Evolutionary conservation across 2,797 vertebrate species (phyloP), one percentile per base, ranked within the genome.

Genomic region (Microctenopoma stevenorrisi): DNA sequence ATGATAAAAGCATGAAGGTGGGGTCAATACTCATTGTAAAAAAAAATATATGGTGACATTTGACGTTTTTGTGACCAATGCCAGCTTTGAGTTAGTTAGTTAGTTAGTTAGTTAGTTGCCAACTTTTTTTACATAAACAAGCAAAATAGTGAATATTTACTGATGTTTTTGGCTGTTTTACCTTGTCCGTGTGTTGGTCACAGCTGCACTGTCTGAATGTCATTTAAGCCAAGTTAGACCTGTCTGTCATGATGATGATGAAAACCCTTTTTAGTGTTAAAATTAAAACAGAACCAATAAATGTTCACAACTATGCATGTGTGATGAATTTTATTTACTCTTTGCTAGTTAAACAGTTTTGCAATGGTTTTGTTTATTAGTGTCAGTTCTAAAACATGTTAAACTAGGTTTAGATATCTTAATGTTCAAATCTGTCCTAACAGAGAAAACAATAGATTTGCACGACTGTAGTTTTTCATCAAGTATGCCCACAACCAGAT

Each of bases 251-350:
- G 64, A 68, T 43, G 63, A 84, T 68, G 69, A 58, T 71, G 14
- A 71, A 56, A 74, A 76, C 86, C 82, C 76, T 83, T 81, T 82
- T 75, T 81, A 78, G 64, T 90, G 85, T 88, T 76, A 60, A 60
- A 47, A 51, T 61, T 77, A 28, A 77, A 85, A 83, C 26, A 75
- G 79, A 85, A 85, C 49, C 64, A 89, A 87, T 91, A 90, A 90
- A 89, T 87, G 84, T 87, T 88, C 54, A 79, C 62, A 73, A 73
- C 47, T 14, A 61, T 2, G 1, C 1, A 22, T 1, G 33, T 2
- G 48, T 59, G n/a, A 12, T 4, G 42, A 38, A 0, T 68, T 11
- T 76, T 26, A 15, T 70, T 78, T 7, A 11, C 14, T 2, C 4
- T 16, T 26, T 14, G 15, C 40, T 12, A 8, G 6, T 4, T 5